Evolutionary conservation across 2,113 vertebrate genomes (phyloP).

Genomic region (Cynocephalus volans): DNA sequence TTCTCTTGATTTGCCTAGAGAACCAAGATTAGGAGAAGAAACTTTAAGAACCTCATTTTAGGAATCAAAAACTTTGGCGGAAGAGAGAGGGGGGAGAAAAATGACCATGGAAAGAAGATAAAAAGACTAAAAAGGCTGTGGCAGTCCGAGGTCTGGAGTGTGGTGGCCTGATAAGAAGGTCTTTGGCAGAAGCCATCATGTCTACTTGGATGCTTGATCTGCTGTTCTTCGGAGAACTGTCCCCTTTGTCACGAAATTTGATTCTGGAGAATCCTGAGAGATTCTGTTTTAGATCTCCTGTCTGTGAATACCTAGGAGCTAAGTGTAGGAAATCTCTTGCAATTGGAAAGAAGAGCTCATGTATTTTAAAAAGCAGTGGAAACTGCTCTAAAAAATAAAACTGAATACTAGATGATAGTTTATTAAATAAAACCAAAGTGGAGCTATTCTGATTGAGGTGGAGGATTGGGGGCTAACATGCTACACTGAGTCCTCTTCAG

Average conservation of each 20-base stretch:
- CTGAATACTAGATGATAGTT: background rate
- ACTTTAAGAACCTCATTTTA: background rate
- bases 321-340: background rate
- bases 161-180: background rate
- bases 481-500: accelerated
- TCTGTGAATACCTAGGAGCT: background rate
- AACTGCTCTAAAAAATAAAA: background rate
- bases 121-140: background rate
- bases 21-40: background rate
- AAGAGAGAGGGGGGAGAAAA: background rate
- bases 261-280: background rate
- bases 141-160: too few species aligned
- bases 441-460: background rate
- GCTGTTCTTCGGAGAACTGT: background rate
- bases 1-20: background rate
- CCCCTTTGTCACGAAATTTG: background rate
- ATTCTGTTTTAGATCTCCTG: background rate
- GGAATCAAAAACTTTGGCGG: background rate
- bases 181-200: background rate
- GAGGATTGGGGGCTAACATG: background rate
- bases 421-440: background rate
- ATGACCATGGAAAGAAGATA: background rate
- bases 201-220: background rate
- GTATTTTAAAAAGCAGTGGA: background rate
- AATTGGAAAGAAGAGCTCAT: background rate